Evolutionary conservation across 2,888 invertebrate species (phyloP).

Genomic region (Acanthosepion esculentum): DNA sequence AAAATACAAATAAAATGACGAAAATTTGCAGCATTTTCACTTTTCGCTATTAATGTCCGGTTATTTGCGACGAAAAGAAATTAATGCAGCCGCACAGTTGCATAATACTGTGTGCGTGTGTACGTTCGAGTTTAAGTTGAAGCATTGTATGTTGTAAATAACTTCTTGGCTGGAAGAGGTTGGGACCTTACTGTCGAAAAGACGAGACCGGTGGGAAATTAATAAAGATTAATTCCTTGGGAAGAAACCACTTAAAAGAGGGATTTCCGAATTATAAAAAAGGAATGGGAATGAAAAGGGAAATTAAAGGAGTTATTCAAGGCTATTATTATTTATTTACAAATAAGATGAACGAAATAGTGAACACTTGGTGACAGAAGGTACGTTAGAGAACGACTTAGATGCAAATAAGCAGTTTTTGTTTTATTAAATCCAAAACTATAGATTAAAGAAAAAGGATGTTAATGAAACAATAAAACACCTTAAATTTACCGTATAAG

Average conservation of each 20-base stretch:
- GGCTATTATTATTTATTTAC: neutral
- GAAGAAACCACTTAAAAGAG: conserved; percentile 20
- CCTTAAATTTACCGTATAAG: too few relatives aligned
- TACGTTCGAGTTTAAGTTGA: neutral
- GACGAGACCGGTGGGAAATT: neutral
- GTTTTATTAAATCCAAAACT: too few relatives aligned
- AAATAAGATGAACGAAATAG: neutral
- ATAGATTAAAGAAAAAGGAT: too few relatives aligned
- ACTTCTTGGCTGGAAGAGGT: neutral
- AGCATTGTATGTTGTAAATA: neutral
- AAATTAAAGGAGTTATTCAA: neutral
- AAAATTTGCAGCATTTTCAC: neutral
- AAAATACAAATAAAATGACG: too few relatives aligned
- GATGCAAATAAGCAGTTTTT: too few relatives aligned
- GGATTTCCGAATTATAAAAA: neutral
- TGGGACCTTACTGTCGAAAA: neutral
- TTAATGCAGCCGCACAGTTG: neutral
- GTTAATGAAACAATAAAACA: too few relatives aligned
- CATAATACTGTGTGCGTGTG: neutral
- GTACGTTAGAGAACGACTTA: neutral
- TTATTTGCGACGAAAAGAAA: conserved; percentile 17
- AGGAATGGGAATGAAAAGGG: neutral
- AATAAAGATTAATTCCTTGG: neutral
- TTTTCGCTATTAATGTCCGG: neutral
- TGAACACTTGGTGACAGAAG: neutral